Percentiles rank a stretch among this genome's conserved stretches.
These are phyloP conservation scores for Semicossyphus pulcher DNA, from an alignment of 2,113 vertebrate species.

Conservation along the genomic window DNA sequence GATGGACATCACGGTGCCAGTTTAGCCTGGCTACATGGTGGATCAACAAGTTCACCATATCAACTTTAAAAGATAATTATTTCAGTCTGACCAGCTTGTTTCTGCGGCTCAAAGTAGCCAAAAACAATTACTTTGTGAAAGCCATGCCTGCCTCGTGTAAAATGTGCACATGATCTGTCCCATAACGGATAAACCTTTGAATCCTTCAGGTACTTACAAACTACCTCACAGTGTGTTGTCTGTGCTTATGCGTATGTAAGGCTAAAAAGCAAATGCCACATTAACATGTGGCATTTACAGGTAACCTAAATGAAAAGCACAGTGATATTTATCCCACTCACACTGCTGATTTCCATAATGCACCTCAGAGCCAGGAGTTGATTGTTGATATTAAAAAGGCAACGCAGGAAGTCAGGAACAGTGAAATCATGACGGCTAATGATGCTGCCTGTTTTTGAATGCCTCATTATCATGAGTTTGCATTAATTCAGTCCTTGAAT, in stretches of 20 bases:
- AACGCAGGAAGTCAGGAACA: constrained; percentile 13
- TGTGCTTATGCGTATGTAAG: neutral
- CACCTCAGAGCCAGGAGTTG: constrained; percentile 21
- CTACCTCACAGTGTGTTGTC: neutral
- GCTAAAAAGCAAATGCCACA: constrained; percentile 14
- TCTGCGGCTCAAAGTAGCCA: too few species aligned
- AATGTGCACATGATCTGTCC: neutral
- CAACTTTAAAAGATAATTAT: too few species aligned
- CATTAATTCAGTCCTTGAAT: constrained; percentile 35
- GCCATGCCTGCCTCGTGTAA: neutral
- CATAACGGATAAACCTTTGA: neutral
- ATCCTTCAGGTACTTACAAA: neutral
- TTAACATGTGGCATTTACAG: constrained; percentile 49
- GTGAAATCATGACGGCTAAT: constrained; percentile 43
- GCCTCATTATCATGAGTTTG: constrained; percentile 59
- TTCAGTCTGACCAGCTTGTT: too few species aligned
- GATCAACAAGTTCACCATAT: too few species aligned
- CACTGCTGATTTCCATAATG: constrained; percentile 41
- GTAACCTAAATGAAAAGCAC: constrained; percentile 22
- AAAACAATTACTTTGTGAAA: too few species aligned
- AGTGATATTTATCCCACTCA: constrained; percentile 23
- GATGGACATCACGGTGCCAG: too few species aligned
- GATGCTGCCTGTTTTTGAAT: constrained; percentile 47
- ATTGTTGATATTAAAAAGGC: constrained; percentile 39
- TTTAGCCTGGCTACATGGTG: too few species aligned